A percentile compares a stretch with the other conserved stretches of the same genome.
These are phyloP conservation scores for Helobdella robusta DNA, from an alignment of 2,888 invertebrate species.

Conservation along the genomic window DNA sequence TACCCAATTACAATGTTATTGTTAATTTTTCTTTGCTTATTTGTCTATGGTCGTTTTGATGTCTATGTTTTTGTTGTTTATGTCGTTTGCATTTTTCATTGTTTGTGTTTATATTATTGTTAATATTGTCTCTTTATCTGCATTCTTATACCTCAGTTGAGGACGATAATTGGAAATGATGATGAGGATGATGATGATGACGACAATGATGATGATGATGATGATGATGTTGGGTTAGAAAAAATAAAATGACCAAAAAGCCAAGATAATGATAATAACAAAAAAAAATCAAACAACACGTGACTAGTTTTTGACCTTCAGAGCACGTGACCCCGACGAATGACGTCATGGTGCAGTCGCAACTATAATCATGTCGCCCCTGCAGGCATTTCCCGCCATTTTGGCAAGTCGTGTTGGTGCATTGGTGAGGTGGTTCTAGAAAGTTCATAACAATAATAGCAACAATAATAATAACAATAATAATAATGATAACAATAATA, in stretches of 20 bases:
- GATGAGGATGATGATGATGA: neutral
- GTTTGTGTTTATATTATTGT: no score
- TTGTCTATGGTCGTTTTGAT: no score
- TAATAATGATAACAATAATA: slow-evolving; percentile 5
- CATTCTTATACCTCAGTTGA: no score
- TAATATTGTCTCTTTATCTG: no score
- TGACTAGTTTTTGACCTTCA: slow-evolving; percentile 9
- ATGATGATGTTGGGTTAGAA: neutral
- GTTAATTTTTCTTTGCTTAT: no score
- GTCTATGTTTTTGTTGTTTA: no score
- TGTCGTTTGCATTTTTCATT: no score
- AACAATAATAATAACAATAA: slow-evolving; percentile 8
- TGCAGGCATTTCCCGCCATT: slow-evolving; percentile 6
- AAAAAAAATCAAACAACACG: no score
- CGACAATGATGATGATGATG: neutral
- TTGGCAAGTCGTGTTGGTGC: neutral
- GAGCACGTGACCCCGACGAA: slow-evolving; percentile 13
- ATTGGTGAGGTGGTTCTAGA: no score
- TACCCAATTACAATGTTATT: no score
- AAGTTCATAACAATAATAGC: neutral
- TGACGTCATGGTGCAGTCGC: slow-evolving; percentile 18
- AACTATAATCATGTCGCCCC: neutral
- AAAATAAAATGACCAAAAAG: neutral
- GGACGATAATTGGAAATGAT: neutral
- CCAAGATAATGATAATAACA: no score